A percentile compares a stretch with the other conserved stretches of the same genome.
These are phyloP conservation scores for Dromaius novaehollandiae DNA, from an alignment of 2,113 vertebrate species.

Conservation along the genomic window DNA sequence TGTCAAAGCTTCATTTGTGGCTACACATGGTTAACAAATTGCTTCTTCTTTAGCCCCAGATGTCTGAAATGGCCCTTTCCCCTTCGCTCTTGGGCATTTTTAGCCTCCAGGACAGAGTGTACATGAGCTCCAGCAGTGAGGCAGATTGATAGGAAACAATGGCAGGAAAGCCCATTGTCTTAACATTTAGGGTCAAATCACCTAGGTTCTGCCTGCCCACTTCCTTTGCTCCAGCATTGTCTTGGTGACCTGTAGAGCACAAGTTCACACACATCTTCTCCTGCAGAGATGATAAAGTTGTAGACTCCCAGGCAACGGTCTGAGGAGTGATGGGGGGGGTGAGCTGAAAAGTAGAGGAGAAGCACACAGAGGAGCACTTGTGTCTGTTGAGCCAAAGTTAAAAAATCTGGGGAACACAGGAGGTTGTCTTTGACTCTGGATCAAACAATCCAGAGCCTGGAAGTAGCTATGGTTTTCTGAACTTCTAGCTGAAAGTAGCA, in stretches of 20 bases:
- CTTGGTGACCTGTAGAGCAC: neutral
- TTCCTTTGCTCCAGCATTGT: neutral
- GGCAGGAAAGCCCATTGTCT: slow-evolving; percentile 10
- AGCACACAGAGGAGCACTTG: neutral
- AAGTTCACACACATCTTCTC: slow-evolving; percentile 1
- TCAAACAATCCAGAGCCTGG: neutral
- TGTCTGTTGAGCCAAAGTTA: neutral
- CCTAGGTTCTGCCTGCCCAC: neutral
- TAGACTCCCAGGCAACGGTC: neutral
- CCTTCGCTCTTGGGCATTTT: neutral
- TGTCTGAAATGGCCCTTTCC: neutral
- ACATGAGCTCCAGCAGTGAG: neutral
- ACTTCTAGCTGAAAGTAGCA: neutral
- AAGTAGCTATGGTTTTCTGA: neutral
- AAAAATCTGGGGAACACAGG: neutral
- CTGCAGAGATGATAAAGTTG: neutral
- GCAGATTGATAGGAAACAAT: neutral
- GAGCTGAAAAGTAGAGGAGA: neutral
- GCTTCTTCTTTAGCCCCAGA: neutral
- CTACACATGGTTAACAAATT: neutral
- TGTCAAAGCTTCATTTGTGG: neutral
- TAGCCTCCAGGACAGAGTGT: neutral
- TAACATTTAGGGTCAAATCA: neutral
- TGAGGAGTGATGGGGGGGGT: neutral
- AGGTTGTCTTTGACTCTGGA: neutral